A percentile compares a stretch with the other conserved stretches of the same genome.
phyloP scores from a whole-genome alignment of 2,888 invertebrate species.

The Aproaerema taeniolella region DNA sequence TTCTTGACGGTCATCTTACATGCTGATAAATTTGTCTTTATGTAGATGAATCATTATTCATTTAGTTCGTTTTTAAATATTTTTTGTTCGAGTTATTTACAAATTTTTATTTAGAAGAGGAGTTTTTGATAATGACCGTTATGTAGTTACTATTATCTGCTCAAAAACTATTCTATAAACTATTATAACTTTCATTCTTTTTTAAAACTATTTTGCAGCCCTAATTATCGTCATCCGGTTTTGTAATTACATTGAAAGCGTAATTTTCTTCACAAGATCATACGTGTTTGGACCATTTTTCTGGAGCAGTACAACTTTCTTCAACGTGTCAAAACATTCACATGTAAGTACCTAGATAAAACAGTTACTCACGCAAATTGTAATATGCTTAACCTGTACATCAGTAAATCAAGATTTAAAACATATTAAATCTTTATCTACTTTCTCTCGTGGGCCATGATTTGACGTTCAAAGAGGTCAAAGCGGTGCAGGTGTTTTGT shows the following conservation, averaged over 20 bases:
- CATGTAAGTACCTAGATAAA: not conserved
- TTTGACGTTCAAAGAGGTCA: slow-evolving; percentile 32
- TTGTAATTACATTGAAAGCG: too few species aligned
- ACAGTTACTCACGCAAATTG: slow-evolving; percentile 1
- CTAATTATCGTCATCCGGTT: too few species aligned
- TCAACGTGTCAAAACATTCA: slow-evolving; percentile 3
- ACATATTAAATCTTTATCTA: slow-evolving; percentile 17
- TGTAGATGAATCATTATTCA: not conserved
- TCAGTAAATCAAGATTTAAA: slow-evolving; percentile 10
- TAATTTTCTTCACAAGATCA: too few species aligned
- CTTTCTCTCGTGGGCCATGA: slow-evolving; percentile 44
- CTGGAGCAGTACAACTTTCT: slow-evolving; percentile 10
- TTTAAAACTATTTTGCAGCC: not conserved
- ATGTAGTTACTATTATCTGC: too few species aligned
- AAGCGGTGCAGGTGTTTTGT: slow-evolving; percentile 6
- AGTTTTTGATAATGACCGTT: not conserved
- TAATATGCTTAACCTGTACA: slow-evolving; percentile 8
- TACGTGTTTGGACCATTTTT: too few species aligned
- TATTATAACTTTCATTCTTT: not conserved
- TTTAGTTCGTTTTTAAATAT: not conserved
- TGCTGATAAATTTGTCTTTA: too few species aligned
- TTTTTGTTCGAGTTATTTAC: too few species aligned
- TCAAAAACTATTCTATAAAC: too few species aligned
- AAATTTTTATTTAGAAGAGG: too few species aligned
- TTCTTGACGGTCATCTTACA: too few species aligned